Percentiles rank a stretch among this genome's conserved stretches.
Evolutionary conservation across 2,113 vertebrate species (phyloP).

Genomic region (Formicarius rufipectus): DNA sequence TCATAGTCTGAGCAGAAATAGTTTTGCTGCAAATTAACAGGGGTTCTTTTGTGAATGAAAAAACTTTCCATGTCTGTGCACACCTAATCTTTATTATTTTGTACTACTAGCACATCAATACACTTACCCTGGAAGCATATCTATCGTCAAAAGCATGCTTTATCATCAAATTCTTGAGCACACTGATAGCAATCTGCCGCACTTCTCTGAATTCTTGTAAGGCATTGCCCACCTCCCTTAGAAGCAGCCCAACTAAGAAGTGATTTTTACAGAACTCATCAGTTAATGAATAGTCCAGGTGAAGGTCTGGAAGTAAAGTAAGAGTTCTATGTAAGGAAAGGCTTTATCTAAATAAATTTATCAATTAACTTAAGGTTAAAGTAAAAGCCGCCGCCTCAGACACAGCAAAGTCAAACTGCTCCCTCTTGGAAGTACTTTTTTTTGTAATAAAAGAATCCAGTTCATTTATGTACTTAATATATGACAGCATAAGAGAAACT

Average conservation of each 20-base stretch:
- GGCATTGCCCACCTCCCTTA: conserved; percentile 90
- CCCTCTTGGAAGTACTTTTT: background rate
- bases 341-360: background rate
- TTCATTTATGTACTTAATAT: background rate
- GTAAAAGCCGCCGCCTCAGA: background rate
- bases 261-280: conserved; percentile 98
- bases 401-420: background rate
- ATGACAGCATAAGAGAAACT: background rate
- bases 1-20: background rate
- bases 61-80: background rate
- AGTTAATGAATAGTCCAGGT: conserved; percentile 92
- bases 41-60: background rate
- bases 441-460: background rate
- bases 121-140: conserved; percentile 87
- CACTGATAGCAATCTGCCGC: conserved; percentile 88
- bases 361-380: background rate
- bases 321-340: background rate
- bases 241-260: conserved; percentile 92
- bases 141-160: conserved; percentile 97
- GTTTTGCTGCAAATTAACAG: background rate
- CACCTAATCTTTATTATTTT: background rate
- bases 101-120: background rate
- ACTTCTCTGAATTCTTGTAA: conserved; percentile 93
- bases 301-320: conserved; percentile 84
- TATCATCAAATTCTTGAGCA: conserved; percentile 95